Evolutionary conservation across 1,140 invertebrate species (phyloP), one percentile per base, ranked within the genome.

Genomic region (Glossosoma conforme): DNA sequence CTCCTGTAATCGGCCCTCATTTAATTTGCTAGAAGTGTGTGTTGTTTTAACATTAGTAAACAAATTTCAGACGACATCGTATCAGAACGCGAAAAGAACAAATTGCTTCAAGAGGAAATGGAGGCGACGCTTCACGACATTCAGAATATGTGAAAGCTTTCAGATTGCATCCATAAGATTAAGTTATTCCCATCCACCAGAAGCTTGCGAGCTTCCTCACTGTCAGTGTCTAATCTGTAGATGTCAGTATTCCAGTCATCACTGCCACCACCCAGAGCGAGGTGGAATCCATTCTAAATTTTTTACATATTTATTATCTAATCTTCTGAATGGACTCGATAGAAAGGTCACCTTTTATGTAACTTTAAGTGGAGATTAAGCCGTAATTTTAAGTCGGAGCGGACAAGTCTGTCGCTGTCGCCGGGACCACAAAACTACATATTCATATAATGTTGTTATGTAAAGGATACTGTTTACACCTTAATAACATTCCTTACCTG

Each of bases 91-190:
- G 89, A 92, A 78, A 93, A 93, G 82, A 95, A 93, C 81, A 95
- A 93, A 84, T 77, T 90, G 71, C 85, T 98, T 63, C 88, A 94
- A 74, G 91, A 95, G 72, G 97, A 99, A 76, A 97, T 99, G 90
- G 96, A 99, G 77, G 86, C 90, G 65, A 98, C 95, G 66, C 86
- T 98, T 77, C 92, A 97, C 83, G 94, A 98, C 80, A 95, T 98
- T 78, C 93, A 97, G 80, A 97, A 96, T 77, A 96, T 97, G 91
- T 97, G 92, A 86, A 83, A 68, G 30, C 18, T 19, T 42, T 32
- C 30, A 51, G 33, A 44, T 43, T 36, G 20, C 14, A 15, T 37
- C 37, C 22, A 18, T 42, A 13, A 28, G 38, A 24, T 44, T 51
- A 51, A 51, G 48, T 51, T 51, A 51, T 51, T 44, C 36, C 4